These are phyloP conservation scores for Notodonta ziczac DNA, from an alignment of 2,888 invertebrate species.

Conservation along the genomic window DNA sequence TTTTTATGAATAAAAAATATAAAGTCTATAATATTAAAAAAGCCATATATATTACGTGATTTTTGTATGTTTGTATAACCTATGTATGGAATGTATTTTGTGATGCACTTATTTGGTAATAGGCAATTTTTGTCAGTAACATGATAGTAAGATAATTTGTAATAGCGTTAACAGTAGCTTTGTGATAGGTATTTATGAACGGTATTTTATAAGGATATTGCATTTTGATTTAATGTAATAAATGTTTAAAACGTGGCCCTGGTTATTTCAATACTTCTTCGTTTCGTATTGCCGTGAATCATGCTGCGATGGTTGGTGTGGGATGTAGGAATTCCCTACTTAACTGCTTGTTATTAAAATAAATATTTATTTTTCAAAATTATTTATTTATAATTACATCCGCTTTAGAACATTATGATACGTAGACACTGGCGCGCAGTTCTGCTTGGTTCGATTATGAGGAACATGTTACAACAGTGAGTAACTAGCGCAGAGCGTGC, in stretches of 20 bases:
- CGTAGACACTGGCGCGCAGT: constrained; percentile 29
- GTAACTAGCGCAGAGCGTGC: background rate
- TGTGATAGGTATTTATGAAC: background rate
- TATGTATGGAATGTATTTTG: background rate
- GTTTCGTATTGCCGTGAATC: too few species aligned
- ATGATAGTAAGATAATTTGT: too few species aligned
- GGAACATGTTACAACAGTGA: background rate
- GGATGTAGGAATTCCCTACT: too few species aligned
- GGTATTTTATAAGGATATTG: background rate
- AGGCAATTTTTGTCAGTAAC: too few species aligned
- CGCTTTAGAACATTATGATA: constrained; percentile 30
- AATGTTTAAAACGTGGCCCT: background rate
- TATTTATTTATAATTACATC: constrained; percentile 36
- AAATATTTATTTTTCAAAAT: constrained; percentile 22
- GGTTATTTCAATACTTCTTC: too few species aligned
- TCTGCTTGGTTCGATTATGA: constrained; percentile 13
- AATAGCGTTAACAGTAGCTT: too few species aligned
- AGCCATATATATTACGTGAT: too few species aligned
- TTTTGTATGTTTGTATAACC: too few species aligned
- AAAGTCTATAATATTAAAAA: too few species aligned
- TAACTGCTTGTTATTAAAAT: too few species aligned
- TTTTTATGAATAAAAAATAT: too few species aligned
- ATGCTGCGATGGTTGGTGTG: too few species aligned
- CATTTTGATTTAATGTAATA: background rate
- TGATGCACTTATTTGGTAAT: background rate